These are phyloP conservation scores for Peromyscus melanophrys DNA, from an alignment of 2,797 vertebrate genomes.

Conservation along the genomic window DNA sequence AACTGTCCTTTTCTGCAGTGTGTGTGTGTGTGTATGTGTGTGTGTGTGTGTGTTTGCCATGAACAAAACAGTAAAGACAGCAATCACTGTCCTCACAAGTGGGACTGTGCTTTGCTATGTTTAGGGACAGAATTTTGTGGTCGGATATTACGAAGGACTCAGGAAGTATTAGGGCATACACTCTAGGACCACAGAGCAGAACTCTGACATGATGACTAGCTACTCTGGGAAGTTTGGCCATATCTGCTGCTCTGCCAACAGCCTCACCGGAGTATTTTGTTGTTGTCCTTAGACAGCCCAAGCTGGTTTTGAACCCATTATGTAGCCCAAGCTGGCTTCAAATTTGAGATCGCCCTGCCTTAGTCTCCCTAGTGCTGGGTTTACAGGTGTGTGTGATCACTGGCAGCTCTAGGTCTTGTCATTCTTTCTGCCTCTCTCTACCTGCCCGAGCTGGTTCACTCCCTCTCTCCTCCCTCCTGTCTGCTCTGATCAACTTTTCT, in stretches of 20 bases:
- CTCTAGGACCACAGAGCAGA: background rate
- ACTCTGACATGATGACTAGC: background rate
- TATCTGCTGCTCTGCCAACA: fast-evolving
- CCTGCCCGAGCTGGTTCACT: fast-evolving
- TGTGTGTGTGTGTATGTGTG: background rate
- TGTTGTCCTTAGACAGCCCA: background rate
- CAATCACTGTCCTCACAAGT: background rate
- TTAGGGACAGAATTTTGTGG: background rate
- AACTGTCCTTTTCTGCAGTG: background rate
- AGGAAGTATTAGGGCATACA: fast-evolving
- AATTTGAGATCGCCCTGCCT: background rate
- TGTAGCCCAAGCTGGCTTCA: background rate
- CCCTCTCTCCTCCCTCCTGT: background rate
- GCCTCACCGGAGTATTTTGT: too few relatives aligned
- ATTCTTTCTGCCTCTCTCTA: background rate
- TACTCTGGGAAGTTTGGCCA: background rate
- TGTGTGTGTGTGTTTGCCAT: background rate
- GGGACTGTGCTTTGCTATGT: background rate
- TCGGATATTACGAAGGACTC: background rate
- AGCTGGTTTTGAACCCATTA: background rate
- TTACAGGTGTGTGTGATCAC: background rate
- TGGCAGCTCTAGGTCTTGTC: background rate
- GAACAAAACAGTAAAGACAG: background rate
- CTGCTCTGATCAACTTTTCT: background rate
- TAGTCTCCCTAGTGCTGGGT: background rate